Evolutionary conservation across 2,113 vertebrate genomes (phyloP), one percentile per base, ranked within the genome.

Genomic region (Melanerpes aurifrons): DNA sequence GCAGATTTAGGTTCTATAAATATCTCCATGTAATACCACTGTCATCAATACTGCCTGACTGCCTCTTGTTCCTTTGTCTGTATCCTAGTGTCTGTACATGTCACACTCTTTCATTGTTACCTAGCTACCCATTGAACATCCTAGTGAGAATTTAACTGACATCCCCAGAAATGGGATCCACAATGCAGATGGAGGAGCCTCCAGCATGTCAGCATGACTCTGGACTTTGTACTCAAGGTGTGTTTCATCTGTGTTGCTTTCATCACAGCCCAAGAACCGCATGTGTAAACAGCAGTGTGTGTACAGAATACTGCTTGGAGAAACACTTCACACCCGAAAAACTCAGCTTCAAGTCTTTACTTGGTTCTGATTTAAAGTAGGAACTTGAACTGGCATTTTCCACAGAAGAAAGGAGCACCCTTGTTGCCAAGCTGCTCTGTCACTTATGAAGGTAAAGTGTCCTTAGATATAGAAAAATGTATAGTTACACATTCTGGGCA

Each of bases 161-260:
- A 74, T n/a, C 47, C 86, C 26, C 15, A 43, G 13, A 43, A 40
- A 56, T 47, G 24, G 57, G 35, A 54, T 54, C 40, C 53, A 87
- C 43, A 12, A 0, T 54, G 35, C 25, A 32, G 29, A 35, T 76
- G 43, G n/a, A 28, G 17, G 57, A 7, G 7, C 78, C 24, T 79
- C 26, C 22, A 29, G 50, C 0, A 0, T 9, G n/a, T n/a, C 53
- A 57, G 7, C 3, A 0, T 48, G 78, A n/a, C 37, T 15, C 7
- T 20, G 35, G 61, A 9, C 31, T 83, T 12, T 37, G n/a, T 61
- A 43, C 28, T 89, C 1, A 2, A 54, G 54, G 15, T 29, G 22
- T 5, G 5, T 32, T 54, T 84, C 32, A 63, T 35, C 63, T 69
- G 56, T 17, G 40, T 22, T 61, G 18, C 25, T 50, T 50, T 68